Evolutionary conservation across 2,888 invertebrate species (phyloP).

Genomic region (Melipona bicolor): DNA sequence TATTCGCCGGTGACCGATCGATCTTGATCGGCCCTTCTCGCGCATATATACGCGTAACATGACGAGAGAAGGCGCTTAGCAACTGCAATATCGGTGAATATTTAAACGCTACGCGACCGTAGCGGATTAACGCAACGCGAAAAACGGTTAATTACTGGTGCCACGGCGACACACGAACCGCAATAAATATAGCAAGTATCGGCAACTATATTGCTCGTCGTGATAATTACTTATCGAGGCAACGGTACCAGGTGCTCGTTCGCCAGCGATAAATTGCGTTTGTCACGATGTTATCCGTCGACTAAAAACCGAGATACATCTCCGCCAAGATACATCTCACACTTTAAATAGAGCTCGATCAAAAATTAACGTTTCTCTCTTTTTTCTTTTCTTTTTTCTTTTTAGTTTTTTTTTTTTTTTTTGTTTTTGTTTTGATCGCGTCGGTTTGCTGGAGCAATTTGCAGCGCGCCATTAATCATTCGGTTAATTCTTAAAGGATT

Average conservation of each 20-base stretch:
- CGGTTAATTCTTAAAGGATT: conserved; percentile 1
- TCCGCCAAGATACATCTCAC: background rate
- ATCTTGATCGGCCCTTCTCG: conserved; percentile 46
- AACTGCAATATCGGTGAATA: conserved; percentile 26
- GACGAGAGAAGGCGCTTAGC: conserved; percentile 18
- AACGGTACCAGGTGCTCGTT: conserved; percentile 27
- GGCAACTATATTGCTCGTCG: conserved; percentile 39
- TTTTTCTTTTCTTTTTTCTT: too few species aligned
- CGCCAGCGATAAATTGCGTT: conserved; percentile 22
- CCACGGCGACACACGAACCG: conserved; percentile 25
- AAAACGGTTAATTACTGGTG: conserved; percentile 63
- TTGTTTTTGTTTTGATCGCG: background rate
- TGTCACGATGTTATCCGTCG: conserved; percentile 12
- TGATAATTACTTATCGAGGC: conserved; percentile 56
- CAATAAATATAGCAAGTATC: conserved; percentile 50
- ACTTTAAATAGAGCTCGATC: background rate
- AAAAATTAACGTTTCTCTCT: background rate
- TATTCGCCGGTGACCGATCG: conserved; percentile 52
- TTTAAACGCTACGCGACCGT: conserved; percentile 35
- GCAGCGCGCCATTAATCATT: background rate
- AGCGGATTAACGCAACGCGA: conserved; percentile 48
- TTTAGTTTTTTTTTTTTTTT: too few species aligned
- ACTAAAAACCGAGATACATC: background rate
- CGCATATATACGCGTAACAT: conserved; percentile 17
- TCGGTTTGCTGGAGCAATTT: background rate